Base-by-base conservation (phyloP, 1,140 invertebrate genomes). In the Heliconius hewitsoni region DNA sequence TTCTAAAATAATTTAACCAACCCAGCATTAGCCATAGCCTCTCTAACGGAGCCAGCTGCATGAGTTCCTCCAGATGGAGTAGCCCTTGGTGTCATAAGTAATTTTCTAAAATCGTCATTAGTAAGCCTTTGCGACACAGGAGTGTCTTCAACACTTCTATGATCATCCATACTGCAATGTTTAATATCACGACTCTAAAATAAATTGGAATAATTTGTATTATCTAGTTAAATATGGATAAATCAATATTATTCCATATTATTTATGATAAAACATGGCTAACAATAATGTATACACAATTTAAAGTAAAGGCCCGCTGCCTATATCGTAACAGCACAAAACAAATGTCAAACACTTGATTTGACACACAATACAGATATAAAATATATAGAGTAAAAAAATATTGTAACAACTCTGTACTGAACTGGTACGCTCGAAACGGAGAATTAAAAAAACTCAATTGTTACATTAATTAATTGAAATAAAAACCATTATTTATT, bases 41-140 rank as follows among this genome's bases (percentile, higher is more conserved):
- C 95, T 77, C 96, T 88, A 76, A 95, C 91, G 30, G 96, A 95
- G 19, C 96, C 93, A 3, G 93, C 84, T n/a, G 94, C 91, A 79
- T 94, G 93, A 0, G 86, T 83, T 8, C 86, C 87, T 30, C 86
- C 92, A 27, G 96, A 95, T 8, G 96, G 96, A 0, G 97, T 96
- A 13, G 96, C 93, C 73, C 98, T 95, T 0, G 99, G 98, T 1
- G 98, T 99, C 98, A 99, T 99, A 78, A 99, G 94, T 18, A 99
- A 93, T 89, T 99, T 99, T 39, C 99, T 96, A 88, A 99, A 99
- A 93, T 99, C 99, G 90, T 98, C 98, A 95, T 99, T 99, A 11
- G 98, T 99, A 74, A 99, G 94, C 66, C 97, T 96, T 94, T 94
- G 97, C 86, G 95, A 97, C 82, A 91, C 95, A 77, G 95, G 96